Conservation (phyloP, 2,113 vertebrate species). For the Myrmecobius fasciatus region DNA sequence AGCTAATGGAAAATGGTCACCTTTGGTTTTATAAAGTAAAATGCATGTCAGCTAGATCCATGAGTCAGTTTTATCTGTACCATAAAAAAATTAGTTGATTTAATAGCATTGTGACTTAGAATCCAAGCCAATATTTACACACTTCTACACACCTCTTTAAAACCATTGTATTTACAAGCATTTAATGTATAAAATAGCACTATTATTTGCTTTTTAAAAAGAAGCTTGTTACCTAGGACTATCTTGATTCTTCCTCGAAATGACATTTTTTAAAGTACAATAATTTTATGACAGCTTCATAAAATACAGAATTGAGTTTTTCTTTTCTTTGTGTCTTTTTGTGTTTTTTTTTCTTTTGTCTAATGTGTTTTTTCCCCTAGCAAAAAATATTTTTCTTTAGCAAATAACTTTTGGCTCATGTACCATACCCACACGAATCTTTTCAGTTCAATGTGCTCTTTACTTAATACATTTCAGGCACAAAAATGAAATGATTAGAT, state of each 20-base stretch:
- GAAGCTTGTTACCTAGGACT: slow-evolving; percentile 14
- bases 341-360: neutral
- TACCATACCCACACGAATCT: slow-evolving; percentile 18
- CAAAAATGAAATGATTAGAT: slow-evolving; percentile 44
- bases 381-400: neutral
- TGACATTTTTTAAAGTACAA: slow-evolving; percentile 34
- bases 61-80: slow-evolving; percentile 4
- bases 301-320: neutral
- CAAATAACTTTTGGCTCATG: neutral
- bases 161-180: slow-evolving; percentile 18
- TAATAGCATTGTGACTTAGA: neutral
- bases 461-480: slow-evolving; percentile 57
- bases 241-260: neutral
- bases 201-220: slow-evolving; percentile 38
- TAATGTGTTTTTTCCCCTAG: neutral
- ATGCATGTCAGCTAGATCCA: slow-evolving; percentile 13
- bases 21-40: slow-evolving; percentile 49
- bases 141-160: neutral
- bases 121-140: neutral
- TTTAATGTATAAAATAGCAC: neutral
- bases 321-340: neutral
- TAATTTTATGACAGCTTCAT: slow-evolving; percentile 46
- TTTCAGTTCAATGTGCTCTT: slow-evolving; percentile 28
- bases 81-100: slow-evolving; percentile 15
- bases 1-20: slow-evolving; percentile 48